Conservation (phyloP, 1,140 invertebrate genomes). For the Bombus fervidus region DNA sequence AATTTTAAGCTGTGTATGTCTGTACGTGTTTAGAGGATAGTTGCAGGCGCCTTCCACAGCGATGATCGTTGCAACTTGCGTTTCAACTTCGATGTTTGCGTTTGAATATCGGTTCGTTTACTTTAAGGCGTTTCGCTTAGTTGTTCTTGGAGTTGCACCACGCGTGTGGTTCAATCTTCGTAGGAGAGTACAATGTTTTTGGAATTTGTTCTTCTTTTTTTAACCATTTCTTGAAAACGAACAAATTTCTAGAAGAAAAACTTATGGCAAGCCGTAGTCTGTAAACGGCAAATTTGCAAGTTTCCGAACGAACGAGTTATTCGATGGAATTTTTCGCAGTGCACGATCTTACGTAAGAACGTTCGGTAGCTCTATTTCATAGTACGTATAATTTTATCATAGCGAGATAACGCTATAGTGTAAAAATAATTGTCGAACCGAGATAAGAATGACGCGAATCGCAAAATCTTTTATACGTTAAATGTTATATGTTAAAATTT, state of each 20-base stretch:
- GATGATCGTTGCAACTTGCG: slow-evolving; percentile 1
- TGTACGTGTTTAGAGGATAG: not conserved
- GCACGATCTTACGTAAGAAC: not conserved
- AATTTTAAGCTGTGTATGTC: slow-evolving; percentile 9
- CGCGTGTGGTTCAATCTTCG: slow-evolving; percentile 9
- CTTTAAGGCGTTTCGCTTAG: not conserved
- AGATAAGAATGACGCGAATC: not conserved
- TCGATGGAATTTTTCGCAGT: not conserved
- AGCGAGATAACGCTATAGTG: not conserved
- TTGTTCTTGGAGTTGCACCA: not conserved
- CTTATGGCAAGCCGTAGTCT: fast-evolving
- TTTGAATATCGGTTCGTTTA: slow-evolving; percentile 13
- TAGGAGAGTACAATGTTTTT: not conserved
- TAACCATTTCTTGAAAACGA: not conserved
- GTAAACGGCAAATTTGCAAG: not conserved
- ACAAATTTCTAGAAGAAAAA: not conserved
- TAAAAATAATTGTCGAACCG: not conserved
- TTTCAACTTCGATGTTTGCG: not conserved
- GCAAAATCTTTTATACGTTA: not conserved
- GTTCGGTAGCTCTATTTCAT: not conserved
- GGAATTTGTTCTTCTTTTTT: not conserved
- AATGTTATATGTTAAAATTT: fast-evolving
- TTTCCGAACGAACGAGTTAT: not conserved
- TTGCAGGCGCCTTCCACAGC: not conserved
- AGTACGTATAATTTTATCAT: not conserved